Percentiles rank a stretch among this genome's conserved stretches.
These are phyloP conservation scores for Pyxicephalus adspersus DNA, from an alignment of 2,113 vertebrate genomes.

Conservation along the genomic window DNA sequence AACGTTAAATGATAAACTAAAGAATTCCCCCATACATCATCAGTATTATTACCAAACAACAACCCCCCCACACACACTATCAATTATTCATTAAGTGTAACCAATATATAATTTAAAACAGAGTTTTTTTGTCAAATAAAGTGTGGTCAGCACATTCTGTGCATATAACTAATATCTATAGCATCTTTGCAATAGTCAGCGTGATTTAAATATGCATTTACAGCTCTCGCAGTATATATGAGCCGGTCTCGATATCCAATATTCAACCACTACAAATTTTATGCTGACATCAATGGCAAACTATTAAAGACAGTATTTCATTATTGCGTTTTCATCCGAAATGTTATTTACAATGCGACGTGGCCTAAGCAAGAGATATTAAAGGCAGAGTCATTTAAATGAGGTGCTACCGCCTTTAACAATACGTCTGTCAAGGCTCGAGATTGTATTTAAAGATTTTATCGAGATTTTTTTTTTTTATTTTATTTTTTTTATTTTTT, in stretches of 20 bases:
- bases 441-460: constrained; percentile 99
- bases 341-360: constrained; percentile 99
- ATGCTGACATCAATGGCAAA: constrained; percentile 99
- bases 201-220: constrained; percentile 99
- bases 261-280: constrained; percentile 99
- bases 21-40: constrained; percentile 79
- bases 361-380: constrained; percentile 99
- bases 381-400: constrained; percentile 99
- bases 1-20: constrained; percentile 78
- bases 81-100: constrained; percentile 99
- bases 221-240: constrained; percentile 98
- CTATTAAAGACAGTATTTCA: constrained; percentile 99
- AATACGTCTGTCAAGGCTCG: constrained; percentile 99
- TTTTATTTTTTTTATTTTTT: too few relatives aligned
- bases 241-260: constrained; percentile 97
- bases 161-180: constrained; percentile 99
- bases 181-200: constrained; percentile 99
- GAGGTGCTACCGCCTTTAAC: constrained; percentile 99
- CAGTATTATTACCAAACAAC: constrained; percentile 91
- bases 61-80: constrained; percentile 81
- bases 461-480: constrained; percentile 91
- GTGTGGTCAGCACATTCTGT: constrained; percentile 99
- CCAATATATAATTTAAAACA: constrained; percentile 99
- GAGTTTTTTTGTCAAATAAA: constrained; percentile 97
- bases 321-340: constrained; percentile 99